These are phyloP conservation scores for Zosterops hypoxanthus DNA, from an alignment of 2,113 vertebrate genomes.

Conservation along the genomic window DNA sequence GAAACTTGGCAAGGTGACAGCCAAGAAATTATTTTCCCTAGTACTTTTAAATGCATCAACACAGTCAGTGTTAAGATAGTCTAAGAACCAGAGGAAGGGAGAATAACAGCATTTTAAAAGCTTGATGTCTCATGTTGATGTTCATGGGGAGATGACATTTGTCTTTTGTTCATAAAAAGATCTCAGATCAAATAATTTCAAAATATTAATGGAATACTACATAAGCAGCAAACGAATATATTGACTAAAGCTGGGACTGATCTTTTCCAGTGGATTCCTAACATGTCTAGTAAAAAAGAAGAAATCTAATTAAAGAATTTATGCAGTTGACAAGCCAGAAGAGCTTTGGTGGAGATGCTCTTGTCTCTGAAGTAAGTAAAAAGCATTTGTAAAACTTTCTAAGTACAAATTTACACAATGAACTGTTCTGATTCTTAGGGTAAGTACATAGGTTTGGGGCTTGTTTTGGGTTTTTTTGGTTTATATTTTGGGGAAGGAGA, in stretches of 20 bases:
- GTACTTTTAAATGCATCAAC: constrained; percentile 11
- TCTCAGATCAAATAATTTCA: background rate
- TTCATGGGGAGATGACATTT: constrained; percentile 14
- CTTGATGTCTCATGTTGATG: background rate
- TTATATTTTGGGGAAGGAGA: fast-evolving
- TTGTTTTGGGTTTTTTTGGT: fast-evolving
- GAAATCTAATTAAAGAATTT: background rate
- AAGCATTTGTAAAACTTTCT: background rate
- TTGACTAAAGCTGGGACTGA: background rate
- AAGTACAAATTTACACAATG: background rate
- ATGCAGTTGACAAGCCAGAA: background rate
- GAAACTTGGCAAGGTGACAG: constrained; percentile 4
- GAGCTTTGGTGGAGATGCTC: background rate
- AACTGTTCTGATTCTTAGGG: background rate
- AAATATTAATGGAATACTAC: background rate
- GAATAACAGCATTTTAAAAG: background rate
- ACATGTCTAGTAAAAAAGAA: background rate
- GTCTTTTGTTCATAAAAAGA: background rate
- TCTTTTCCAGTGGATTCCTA: background rate
- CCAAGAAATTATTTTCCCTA: background rate
- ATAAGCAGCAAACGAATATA: background rate
- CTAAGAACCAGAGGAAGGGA: background rate
- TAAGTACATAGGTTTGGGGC: background rate
- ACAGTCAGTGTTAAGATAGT: background rate
- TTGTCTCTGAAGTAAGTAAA: background rate